phyloP scores from a whole-genome alignment of 2,888 invertebrate genomes.

The Oxytorus armatus region DNA sequence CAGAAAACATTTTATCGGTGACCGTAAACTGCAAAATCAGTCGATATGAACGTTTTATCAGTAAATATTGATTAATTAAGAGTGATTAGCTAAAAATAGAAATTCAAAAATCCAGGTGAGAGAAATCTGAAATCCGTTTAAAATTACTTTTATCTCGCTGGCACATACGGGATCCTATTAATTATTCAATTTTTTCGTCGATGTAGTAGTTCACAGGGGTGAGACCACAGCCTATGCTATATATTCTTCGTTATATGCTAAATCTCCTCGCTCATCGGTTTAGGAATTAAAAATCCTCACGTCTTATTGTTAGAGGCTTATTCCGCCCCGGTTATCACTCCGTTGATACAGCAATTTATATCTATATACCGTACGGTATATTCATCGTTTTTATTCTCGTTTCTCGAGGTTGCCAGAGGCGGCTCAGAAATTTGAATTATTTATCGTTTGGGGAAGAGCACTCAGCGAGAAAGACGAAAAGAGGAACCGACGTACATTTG shows the following conservation, averaged over 20 bases:
- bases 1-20: no score
- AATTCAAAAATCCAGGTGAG: no score
- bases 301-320: constrained; percentile 68
- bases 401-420: constrained; percentile 37
- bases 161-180: no score
- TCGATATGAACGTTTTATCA: no score
- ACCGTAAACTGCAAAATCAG: no score
- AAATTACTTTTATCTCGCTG: no score
- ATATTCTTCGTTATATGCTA: not conserved
- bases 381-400: constrained; percentile 12
- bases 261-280: constrained; percentile 35
- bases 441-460: constrained; percentile 73
- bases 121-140: no score
- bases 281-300: constrained; percentile 72
- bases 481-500: no score
- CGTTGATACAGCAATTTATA: not conserved
- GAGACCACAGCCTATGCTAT: not conserved
- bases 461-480: constrained; percentile 21
- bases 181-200: no score
- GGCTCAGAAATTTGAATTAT: constrained; percentile 75
- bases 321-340: constrained; percentile 72
- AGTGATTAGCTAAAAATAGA: no score
- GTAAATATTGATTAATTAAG: no score
- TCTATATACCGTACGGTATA: not conserved
- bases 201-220: not conserved